Percentiles rank a stretch among this genome's conserved stretches.
Evolutionary conservation across 1,140 invertebrate genomes (phyloP).

Genomic region (Drosophila repleta): DNA sequence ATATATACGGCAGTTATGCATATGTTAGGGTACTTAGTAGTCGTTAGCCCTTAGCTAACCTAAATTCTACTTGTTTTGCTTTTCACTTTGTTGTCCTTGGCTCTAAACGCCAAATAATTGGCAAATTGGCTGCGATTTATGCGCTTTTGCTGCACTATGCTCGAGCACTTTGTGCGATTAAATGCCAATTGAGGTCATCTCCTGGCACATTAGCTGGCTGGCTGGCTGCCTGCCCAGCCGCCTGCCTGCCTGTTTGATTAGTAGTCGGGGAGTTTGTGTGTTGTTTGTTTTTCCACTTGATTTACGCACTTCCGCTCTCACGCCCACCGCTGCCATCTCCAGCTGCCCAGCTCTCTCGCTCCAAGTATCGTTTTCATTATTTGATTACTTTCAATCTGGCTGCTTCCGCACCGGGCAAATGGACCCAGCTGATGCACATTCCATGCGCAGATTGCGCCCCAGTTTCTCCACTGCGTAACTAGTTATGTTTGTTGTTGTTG

Average conservation of each 20-base stretch:
- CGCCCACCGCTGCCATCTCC: constrained; percentile 1
- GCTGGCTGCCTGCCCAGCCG: not conserved
- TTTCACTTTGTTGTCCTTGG: constrained; percentile 22
- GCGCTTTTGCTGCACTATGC: constrained; percentile 16
- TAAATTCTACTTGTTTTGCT: constrained; percentile 1
- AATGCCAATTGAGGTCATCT: constrained; percentile 66
- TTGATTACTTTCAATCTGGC: constrained; percentile 63
- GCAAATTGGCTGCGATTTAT: constrained; percentile 66
- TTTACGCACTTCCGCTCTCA: constrained; percentile 74
- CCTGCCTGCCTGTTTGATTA: not conserved
- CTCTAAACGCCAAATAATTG: constrained; percentile 51
- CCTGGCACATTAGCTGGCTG: constrained; percentile 13
- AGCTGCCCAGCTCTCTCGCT: not conserved
- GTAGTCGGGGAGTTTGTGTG: not conserved
- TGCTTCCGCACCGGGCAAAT: constrained; percentile 49
- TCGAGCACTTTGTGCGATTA: constrained; percentile 40
- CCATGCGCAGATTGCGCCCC: constrained; percentile 48
- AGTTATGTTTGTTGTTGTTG: constrained; percentile 1
- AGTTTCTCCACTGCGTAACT: constrained; percentile 41
- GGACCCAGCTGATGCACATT: constrained; percentile 44
- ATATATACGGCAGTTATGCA: not conserved
- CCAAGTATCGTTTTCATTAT: constrained; percentile 43
- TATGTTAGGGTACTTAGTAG: not conserved
- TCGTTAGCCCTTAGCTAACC: not conserved
- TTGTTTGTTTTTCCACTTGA: constrained; percentile 57